phyloP scores from a whole-genome alignment of 2,888 invertebrate genomes.

The Hypolimnas misippus region DNA sequence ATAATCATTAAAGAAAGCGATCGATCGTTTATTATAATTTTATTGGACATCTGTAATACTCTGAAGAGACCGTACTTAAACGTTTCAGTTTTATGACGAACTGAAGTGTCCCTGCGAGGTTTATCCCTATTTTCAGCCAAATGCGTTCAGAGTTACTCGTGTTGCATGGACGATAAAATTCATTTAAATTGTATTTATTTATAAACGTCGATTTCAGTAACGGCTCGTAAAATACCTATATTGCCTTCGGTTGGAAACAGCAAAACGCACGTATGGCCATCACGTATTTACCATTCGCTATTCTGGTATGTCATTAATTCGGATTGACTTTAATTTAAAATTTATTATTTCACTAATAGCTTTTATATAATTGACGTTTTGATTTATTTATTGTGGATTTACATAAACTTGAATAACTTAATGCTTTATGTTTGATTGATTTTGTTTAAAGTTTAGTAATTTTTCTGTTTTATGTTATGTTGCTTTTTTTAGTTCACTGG shows the following conservation, averaged over 20 bases:
- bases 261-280: constrained; percentile 59
- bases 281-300: constrained; percentile 52
- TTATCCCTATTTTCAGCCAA: constrained; percentile 53
- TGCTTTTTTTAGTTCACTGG: background rate
- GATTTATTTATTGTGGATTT: background rate
- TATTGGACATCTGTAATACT: constrained; percentile 12
- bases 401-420: background rate
- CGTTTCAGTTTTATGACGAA: constrained; percentile 31
- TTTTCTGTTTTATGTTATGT: background rate
- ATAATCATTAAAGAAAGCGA: constrained; percentile 1
- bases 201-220: constrained; percentile 66
- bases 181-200: constrained; percentile 73
- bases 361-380: background rate
- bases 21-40: constrained; percentile 13
- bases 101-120: constrained; percentile 48
- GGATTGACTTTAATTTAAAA: constrained; percentile 12
- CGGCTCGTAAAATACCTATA: constrained; percentile 65
- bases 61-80: constrained; percentile 28
- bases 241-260: constrained; percentile 48
- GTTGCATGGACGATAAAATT: constrained; percentile 63
- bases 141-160: constrained; percentile 45
- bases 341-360: background rate
- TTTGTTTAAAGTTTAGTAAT: background rate
- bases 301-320: constrained; percentile 56
- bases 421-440: no score